Conservation (phyloP, 2,888 invertebrate genomes). For the Drosophila multiciliata region DNA sequence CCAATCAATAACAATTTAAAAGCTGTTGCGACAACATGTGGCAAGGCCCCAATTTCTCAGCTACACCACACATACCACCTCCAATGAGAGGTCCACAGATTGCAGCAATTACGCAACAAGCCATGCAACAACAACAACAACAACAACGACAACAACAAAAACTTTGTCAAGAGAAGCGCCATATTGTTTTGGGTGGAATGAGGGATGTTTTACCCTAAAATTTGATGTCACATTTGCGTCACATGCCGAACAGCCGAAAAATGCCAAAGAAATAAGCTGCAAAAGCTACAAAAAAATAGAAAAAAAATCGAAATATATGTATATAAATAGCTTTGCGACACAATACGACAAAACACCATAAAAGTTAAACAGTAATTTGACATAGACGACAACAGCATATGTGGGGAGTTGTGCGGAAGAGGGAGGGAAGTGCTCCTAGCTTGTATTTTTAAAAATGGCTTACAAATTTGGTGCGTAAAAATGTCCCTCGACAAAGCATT, state of each 20-base stretch:
- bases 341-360: conserved; percentile 73
- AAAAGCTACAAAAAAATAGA: conserved; percentile 52
- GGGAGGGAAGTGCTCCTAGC: conserved; percentile 3
- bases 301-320: conserved; percentile 31
- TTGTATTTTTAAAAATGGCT: conserved; percentile 64
- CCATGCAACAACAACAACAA: conserved; percentile 58
- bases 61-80: conserved; percentile 39
- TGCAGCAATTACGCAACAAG: conserved; percentile 79
- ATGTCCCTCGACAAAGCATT: conserved; percentile 40
- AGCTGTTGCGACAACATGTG: conserved; percentile 79
- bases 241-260: conserved; percentile 71
- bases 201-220: conserved; percentile 60
- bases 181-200: conserved; percentile 60
- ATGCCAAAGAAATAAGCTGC: conserved; percentile 78
- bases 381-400: conserved; percentile 71
- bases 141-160: conserved; percentile 19
- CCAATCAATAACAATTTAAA: conserved; percentile 80
- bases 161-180: conserved; percentile 63
- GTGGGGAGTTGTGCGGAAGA: conserved; percentile 41
- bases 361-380: conserved; percentile 80
- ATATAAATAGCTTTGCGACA: conserved; percentile 71
- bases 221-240: conserved; percentile 77
- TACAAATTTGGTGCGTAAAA: conserved; percentile 69
- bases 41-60: conserved; percentile 47
- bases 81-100: conserved; percentile 60